These are phyloP conservation scores for Aelia acuminata DNA, from an alignment of 2,888 invertebrate genomes.

Conservation along the genomic window DNA sequence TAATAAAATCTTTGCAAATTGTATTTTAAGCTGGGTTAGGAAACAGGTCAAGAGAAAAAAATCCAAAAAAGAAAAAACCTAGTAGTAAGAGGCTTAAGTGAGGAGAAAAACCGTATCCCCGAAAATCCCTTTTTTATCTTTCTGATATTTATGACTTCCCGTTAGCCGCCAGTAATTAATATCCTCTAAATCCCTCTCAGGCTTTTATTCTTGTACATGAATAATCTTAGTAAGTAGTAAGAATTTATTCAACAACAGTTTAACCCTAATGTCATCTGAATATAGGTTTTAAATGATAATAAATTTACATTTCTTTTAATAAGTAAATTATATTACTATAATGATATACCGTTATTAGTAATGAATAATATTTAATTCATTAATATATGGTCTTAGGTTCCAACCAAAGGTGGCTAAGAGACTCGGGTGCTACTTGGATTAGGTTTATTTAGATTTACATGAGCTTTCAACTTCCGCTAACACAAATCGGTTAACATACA, in stretches of 20 bases:
- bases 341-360: too few species aligned
- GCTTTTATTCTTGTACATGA: background rate
- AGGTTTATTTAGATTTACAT: too few species aligned
- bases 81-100: conserved; percentile 20
- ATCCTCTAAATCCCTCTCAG: background rate
- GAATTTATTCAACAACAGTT: background rate
- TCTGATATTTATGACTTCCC: conserved; percentile 20
- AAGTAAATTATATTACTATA: too few species aligned
- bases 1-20: background rate
- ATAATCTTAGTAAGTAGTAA: background rate
- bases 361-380: too few species aligned
- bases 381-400: too few species aligned
- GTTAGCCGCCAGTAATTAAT: conserved; percentile 1
- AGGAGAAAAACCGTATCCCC: conserved; percentile 5
- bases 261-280: background rate
- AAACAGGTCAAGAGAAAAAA: background rate
- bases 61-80: background rate
- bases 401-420: too few species aligned
- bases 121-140: conserved; percentile 31
- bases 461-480: too few species aligned
- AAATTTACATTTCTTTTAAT: too few species aligned
- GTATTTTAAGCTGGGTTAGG: background rate
- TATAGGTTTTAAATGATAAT: too few species aligned
- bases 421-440: too few species aligned
- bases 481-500: too few species aligned